Percentiles rank a stretch among this genome's conserved stretches.
Evolutionary conservation across 1,140 invertebrate genomes (phyloP).

Genomic region (Araneus ventricosus): DNA sequence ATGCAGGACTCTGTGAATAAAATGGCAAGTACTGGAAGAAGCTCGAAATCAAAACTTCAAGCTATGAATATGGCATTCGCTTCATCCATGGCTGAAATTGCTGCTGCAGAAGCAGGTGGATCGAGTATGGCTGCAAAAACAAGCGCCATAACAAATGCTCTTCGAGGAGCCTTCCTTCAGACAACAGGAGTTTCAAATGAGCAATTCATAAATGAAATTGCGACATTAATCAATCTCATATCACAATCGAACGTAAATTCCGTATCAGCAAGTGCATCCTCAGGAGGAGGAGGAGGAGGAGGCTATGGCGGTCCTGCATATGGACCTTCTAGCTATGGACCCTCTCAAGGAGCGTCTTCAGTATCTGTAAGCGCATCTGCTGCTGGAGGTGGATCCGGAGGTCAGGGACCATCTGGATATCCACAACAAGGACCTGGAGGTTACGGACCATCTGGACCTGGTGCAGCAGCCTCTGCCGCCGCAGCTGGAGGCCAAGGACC

Average conservation of each 20-base stretch:
- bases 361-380: neutral
- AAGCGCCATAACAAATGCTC: neutral
- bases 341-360: no score
- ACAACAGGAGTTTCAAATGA: neutral
- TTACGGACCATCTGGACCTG: no score
- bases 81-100: conserved; percentile 32
- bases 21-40: neutral
- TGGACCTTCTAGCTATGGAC: no score
- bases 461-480: no score
- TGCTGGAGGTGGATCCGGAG: neutral
- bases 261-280: no score
- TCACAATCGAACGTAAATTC: neutral
- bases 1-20: neutral
- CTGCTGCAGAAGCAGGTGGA: neutral
- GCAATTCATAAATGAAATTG: conserved; percentile 24
- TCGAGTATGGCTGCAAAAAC: neutral
- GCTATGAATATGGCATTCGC: conserved; percentile 56
- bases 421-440: no score
- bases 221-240: neutral
- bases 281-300: neutral
- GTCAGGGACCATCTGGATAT: no score
- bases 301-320: no score
- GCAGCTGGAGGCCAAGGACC: no score
- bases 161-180: neutral
- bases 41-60: neutral